Percentiles rank a stretch among this genome's conserved stretches.
phyloP scores from a whole-genome alignment of 2,888 invertebrate species.

The Asteroscopus sphinx region DNA sequence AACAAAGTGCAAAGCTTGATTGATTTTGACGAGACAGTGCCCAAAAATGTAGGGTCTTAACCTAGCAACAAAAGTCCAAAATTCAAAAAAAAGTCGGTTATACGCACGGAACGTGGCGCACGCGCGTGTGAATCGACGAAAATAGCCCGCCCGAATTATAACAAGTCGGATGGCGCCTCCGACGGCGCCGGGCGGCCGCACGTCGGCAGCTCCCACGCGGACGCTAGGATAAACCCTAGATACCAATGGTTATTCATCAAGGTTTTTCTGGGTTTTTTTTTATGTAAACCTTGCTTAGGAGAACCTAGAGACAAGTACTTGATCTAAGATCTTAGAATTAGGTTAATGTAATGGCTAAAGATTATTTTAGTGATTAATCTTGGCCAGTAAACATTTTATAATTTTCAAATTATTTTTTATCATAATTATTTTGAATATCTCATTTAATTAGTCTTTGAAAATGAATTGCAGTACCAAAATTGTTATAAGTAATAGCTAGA shows the following conservation, averaged over 20 bases:
- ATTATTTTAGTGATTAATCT: too few relatives aligned
- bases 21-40: slow-evolving; percentile 14
- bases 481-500: too few relatives aligned
- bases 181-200: slow-evolving; percentile 82
- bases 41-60: slow-evolving; percentile 50
- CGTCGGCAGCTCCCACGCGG: slow-evolving; percentile 62
- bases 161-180: slow-evolving; percentile 85
- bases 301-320: not conserved
- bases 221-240: slow-evolving; percentile 60
- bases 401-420: too few relatives aligned
- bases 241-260: slow-evolving; percentile 53
- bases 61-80: slow-evolving; percentile 68
- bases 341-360: too few relatives aligned
- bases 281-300: not conserved
- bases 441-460: too few relatives aligned
- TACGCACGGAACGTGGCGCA: slow-evolving; percentile 77
- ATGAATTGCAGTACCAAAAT: too few relatives aligned
- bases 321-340: too few relatives aligned
- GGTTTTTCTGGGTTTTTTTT: slow-evolving; percentile 36
- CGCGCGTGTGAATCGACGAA: slow-evolving; percentile 86
- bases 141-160: slow-evolving; percentile 88
- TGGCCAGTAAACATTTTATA: too few relatives aligned
- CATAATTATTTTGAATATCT: too few relatives aligned
- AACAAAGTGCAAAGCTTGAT: slow-evolving; percentile 6
- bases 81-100: slow-evolving; percentile 74